phyloP scores from a whole-genome alignment of 2,888 invertebrate genomes.

The Uloborus plumipes region DNA sequence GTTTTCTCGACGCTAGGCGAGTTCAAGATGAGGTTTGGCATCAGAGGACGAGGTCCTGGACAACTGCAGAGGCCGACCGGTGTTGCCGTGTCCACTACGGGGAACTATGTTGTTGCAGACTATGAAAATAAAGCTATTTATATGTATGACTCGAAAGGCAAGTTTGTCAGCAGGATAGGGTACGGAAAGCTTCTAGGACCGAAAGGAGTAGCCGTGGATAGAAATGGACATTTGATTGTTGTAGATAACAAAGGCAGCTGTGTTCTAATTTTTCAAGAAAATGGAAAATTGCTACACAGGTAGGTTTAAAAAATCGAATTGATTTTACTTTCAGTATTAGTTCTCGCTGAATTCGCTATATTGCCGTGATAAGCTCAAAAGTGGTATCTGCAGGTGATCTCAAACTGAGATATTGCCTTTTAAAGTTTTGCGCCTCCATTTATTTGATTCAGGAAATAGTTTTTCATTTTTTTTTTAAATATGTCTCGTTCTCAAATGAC shows the following conservation, averaged over 20 bases:
- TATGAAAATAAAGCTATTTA: conserved; percentile 75
- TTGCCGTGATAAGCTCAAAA: too few relatives aligned
- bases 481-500: too few relatives aligned
- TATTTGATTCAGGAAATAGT: too few relatives aligned
- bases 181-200: conserved; percentile 74
- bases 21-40: conserved; percentile 72
- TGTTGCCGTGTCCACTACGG: conserved; percentile 72
- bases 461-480: too few relatives aligned
- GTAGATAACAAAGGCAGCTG: conserved; percentile 75
- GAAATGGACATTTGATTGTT: conserved; percentile 74
- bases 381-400: too few relatives aligned
- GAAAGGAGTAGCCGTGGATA: conserved; percentile 74
- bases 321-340: too few relatives aligned
- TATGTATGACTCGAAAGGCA: conserved; percentile 73
- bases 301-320: background rate
- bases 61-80: conserved; percentile 75
- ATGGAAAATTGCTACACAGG: conserved; percentile 73
- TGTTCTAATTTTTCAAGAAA: conserved; percentile 73
- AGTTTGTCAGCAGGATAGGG: conserved; percentile 73
- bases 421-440: too few relatives aligned
- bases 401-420: too few relatives aligned
- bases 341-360: too few relatives aligned
- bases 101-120: conserved; percentile 74
- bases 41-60: conserved; percentile 73
- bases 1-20: conserved; percentile 71